A percentile compares a stretch with the other conserved stretches of the same genome.
phyloP scores from a whole-genome alignment of 2,888 invertebrate species.

The Spatulosminthurus flaviceps region DNA sequence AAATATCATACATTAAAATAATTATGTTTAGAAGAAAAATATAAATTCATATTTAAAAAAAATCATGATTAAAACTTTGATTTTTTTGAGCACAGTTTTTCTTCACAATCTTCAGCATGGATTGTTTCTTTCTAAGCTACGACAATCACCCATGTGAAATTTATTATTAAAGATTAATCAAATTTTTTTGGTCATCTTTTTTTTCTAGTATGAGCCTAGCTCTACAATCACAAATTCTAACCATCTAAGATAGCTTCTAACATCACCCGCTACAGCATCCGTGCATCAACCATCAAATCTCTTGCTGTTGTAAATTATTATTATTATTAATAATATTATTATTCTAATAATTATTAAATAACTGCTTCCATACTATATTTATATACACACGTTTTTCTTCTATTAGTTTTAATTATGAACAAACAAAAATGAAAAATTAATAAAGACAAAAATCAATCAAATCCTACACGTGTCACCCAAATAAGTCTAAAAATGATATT shows the following conservation, averaged over 20 bases:
- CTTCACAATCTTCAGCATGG: not conserved
- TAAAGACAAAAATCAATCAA: too few species aligned
- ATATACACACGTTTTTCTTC: too few species aligned
- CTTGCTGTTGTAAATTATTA: constrained; percentile 4
- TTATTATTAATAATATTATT: not conserved
- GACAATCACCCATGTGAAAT: not conserved
- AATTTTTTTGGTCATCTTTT: constrained; percentile 3
- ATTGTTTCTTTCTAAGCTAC: constrained; percentile 34
- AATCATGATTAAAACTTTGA: too few species aligned
- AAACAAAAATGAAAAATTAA: too few species aligned
- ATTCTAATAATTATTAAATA: constrained; percentile 12
- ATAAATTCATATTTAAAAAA: too few species aligned
- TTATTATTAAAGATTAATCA: not conserved
- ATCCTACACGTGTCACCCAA: too few species aligned
- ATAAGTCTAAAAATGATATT: too few species aligned
- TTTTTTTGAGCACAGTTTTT: too few species aligned
- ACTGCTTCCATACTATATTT: too few species aligned
- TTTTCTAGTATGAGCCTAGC: constrained; percentile 35
- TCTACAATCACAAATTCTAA: constrained; percentile 45
- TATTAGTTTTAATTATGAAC: too few species aligned
- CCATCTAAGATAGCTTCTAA: constrained; percentile 45
- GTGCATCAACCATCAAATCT: constrained; percentile 43
- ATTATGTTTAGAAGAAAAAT: too few species aligned
- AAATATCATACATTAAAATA: too few species aligned
- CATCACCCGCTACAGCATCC: constrained; percentile 41